A percentile compares a stretch with the other conserved stretches of the same genome.
phyloP scores from a whole-genome alignment of 2,797 vertebrate genomes.

The Megalops cyprinoides region DNA sequence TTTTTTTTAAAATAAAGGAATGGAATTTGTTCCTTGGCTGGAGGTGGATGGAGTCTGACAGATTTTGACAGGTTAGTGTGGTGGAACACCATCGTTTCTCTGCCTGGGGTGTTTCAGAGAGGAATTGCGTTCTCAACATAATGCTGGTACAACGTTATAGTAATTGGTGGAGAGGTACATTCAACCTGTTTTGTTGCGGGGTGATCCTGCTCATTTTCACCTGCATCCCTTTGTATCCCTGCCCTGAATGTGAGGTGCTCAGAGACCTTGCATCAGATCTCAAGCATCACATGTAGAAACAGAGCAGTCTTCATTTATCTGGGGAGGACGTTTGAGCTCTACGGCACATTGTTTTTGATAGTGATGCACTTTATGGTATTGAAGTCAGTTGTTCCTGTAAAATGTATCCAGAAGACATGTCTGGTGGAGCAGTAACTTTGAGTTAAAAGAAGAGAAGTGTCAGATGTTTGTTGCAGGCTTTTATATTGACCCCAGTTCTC shows the following conservation, averaged over 20 bases:
- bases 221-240: too few species aligned
- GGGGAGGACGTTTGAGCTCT: too few species aligned
- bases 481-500: background rate
- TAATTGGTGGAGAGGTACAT: background rate
- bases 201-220: too few species aligned
- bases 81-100: background rate
- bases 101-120: background rate
- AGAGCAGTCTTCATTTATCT: too few species aligned
- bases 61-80: background rate
- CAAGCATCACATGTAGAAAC: too few species aligned
- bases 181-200: background rate
- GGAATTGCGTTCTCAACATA: background rate
- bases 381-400: too few species aligned
- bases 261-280: too few species aligned
- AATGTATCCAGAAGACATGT: background rate
- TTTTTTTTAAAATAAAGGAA: background rate
- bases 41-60: background rate
- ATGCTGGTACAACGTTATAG: background rate
- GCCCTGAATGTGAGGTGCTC: too few species aligned
- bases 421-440: too few species aligned
- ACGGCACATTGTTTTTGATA: too few species aligned
- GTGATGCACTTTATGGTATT: too few species aligned
- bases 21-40: background rate
- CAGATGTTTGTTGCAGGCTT: background rate
- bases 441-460: background rate